These are phyloP conservation scores for Thera britannica DNA, from an alignment of 2,888 invertebrate genomes.

Conservation along the genomic window DNA sequence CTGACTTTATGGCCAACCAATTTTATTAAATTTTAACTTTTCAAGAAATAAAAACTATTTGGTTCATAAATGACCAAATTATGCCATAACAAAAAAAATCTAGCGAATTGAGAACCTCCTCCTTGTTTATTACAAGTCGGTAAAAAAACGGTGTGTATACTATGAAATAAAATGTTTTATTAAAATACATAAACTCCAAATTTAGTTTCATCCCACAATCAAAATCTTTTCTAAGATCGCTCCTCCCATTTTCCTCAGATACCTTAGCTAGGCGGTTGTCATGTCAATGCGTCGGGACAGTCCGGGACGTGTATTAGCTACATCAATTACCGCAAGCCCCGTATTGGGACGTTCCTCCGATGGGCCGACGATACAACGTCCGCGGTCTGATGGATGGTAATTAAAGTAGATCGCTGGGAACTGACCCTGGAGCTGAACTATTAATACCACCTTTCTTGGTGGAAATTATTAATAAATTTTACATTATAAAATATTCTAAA, in stretches of 20 bases:
- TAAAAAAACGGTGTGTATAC: too few relatives aligned
- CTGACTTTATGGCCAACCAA: too few relatives aligned
- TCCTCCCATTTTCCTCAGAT: conserved; percentile 20
- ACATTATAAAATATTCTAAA: too few relatives aligned
- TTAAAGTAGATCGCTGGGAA: conserved; percentile 58
- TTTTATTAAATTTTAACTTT: too few relatives aligned
- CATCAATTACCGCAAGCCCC: conserved; percentile 56
- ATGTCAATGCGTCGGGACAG: conserved; percentile 28
- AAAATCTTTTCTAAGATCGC: conserved; percentile 1
- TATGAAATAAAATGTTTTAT: too few relatives aligned
- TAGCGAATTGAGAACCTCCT: too few relatives aligned
- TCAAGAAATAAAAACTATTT: too few relatives aligned
- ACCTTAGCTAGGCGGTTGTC: conserved; percentile 24
- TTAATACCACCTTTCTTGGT: conserved; percentile 1
- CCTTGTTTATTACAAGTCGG: too few relatives aligned
- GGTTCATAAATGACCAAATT: too few relatives aligned
- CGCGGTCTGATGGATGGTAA: conserved; percentile 67
- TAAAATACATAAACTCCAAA: too few relatives aligned
- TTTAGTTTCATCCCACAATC: background rate
- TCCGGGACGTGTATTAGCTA: conserved; percentile 59
- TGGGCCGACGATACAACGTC: conserved; percentile 54
- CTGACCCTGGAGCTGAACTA: conserved; percentile 25
- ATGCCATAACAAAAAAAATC: too few relatives aligned
- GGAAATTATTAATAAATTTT: too few relatives aligned
- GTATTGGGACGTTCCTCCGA: conserved; percentile 49